These are phyloP conservation scores for Indri indri DNA, from an alignment of 2,113 vertebrate species.

Conservation along the genomic window DNA sequence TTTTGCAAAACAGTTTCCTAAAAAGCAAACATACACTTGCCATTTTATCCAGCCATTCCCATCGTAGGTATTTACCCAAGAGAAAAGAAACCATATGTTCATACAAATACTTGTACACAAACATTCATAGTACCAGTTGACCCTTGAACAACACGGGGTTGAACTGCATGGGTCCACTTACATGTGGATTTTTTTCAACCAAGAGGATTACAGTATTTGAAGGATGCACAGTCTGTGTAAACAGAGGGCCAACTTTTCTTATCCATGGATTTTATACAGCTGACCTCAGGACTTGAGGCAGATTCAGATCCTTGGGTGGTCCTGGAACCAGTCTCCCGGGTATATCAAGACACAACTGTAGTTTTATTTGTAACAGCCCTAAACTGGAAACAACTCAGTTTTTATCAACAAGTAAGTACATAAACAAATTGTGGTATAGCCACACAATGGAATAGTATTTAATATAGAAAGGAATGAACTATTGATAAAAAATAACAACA, in stretches of 20 bases:
- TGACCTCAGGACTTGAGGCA: background rate
- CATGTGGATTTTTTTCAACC: background rate
- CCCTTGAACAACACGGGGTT: background rate
- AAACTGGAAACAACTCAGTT: background rate
- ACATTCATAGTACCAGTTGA: background rate
- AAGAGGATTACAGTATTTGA: background rate
- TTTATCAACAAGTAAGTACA: background rate
- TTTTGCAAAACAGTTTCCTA: background rate
- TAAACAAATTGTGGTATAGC: background rate
- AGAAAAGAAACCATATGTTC: background rate
- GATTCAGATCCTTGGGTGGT: background rate
- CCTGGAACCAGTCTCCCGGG: background rate
- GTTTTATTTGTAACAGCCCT: background rate
- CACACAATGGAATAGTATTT: background rate
- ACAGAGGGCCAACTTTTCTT: background rate
- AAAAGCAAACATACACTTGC: background rate
- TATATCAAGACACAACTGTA: background rate
- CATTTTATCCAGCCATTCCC: background rate
- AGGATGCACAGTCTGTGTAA: background rate
- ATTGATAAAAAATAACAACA: background rate
- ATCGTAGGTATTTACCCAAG: background rate
- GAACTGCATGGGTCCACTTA: background rate
- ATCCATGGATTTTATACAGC: background rate
- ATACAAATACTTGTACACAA: background rate
- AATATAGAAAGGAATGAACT: background rate